Evolutionary conservation across 2,888 invertebrate species (phyloP), one percentile per base, ranked within the genome.

Genomic region (Campoplex capitator): DNA sequence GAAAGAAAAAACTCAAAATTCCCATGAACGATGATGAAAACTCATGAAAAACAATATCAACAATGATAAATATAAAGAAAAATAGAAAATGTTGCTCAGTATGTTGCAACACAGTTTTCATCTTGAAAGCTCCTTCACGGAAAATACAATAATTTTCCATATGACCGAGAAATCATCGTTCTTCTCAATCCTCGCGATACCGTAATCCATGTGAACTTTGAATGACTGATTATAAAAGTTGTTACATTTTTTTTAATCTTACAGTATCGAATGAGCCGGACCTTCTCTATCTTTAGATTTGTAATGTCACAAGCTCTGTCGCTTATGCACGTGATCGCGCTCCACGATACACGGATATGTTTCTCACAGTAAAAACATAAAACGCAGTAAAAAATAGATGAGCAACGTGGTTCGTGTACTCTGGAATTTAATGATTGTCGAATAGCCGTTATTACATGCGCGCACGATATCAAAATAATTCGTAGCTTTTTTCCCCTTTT

Each of bases 181-280:
- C 54, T 13, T 28, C 32, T 62, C 65, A 67, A 68, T 56, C 35
- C 65, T 79, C 79, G 79, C 35, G 70, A 80, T 32, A 79, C 54
- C 35, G 51, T 67, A 38, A 62, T 62, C 32, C 75, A 58, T 13
- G 74, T 74, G 67, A 68, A 82, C 84, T 80, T 82, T 75, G 86
- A 48, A 76, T 83, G 76, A 56, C 79, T 54, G 86, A 83, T 86
- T 75, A 56, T 76, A 83, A 80, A 80, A 83, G 48, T 16, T 32
- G n/a, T 78, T 70, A 62, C 62, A 11, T 45, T 65, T 78, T 23
- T 73, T 42, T 73, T 73, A 85, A 68, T 86, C 78, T 70, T 79
- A 35, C 48, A 67, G 68, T 68, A 32, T 62, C 74, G 42, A 83
- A 73, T 68, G 51, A 75, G 62, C 74, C 82, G 68, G 78, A 78